These are phyloP conservation scores for Holacanthus passer DNA, from an alignment of 2,113 vertebrate genomes.

Conservation along the genomic window DNA sequence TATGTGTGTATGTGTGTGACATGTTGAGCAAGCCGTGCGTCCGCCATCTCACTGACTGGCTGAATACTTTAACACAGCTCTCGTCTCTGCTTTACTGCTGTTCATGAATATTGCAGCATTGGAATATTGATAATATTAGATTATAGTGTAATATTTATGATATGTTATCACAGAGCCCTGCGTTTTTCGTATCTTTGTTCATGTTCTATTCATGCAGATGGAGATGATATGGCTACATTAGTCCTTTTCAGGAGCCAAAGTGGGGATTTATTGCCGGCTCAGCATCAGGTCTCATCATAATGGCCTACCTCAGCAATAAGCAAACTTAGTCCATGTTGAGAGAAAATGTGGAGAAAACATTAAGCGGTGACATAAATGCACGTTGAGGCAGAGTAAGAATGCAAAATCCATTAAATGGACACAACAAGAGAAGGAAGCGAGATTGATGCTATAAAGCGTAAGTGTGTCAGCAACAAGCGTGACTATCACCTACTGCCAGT, in stretches of 20 bases:
- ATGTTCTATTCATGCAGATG: conserved; percentile 73
- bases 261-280: conserved; percentile 47
- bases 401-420: background rate
- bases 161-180: conserved; percentile 56
- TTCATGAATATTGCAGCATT: conserved; percentile 65
- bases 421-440: background rate
- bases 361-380: background rate
- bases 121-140: conserved; percentile 72
- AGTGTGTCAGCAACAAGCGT: background rate
- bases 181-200: conserved; percentile 37
- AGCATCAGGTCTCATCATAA: conserved; percentile 31
- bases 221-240: conserved; percentile 51
- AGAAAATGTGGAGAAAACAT: background rate
- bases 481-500: background rate
- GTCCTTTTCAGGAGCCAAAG: conserved; percentile 41
- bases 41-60: conserved; percentile 2
- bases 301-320: conserved; percentile 38
- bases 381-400: background rate
- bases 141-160: conserved; percentile 69
- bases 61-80: conserved; percentile 54
- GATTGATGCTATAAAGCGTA: background rate
- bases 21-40: conserved; percentile 4
- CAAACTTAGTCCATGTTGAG: conserved; percentile 7
- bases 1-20: conserved; percentile 37
- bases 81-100: conserved; percentile 39